A percentile compares a stretch with the other conserved stretches of the same genome.
Conservation (phyloP, 2,888 invertebrate genomes). For the Drosophila testacea region DNA sequence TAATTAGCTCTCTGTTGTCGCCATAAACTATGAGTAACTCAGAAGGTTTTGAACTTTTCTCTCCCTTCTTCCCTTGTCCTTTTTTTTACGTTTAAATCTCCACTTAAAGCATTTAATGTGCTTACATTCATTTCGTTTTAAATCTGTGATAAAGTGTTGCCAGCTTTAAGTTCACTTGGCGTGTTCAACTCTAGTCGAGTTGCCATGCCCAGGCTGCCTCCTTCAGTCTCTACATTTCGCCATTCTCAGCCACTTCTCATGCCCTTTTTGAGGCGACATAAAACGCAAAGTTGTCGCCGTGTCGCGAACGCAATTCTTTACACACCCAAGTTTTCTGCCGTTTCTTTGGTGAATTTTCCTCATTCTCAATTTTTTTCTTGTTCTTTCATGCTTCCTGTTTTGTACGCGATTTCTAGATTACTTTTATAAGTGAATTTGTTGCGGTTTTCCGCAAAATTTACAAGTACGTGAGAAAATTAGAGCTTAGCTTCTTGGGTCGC, state of each 20-base stretch:
- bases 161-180: slow-evolving; percentile 60
- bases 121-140: slow-evolving; percentile 76
- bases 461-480: slow-evolving; percentile 81
- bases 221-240: background rate
- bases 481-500: slow-evolving; percentile 65
- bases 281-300: slow-evolving; percentile 75
- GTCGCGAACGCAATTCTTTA: slow-evolving; percentile 76
- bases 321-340: slow-evolving; percentile 37
- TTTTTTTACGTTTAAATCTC: slow-evolving; percentile 20
- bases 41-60: slow-evolving; percentile 43
- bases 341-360: slow-evolving; percentile 44
- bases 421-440: slow-evolving; percentile 80
- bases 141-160: slow-evolving; percentile 74
- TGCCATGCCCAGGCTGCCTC: background rate
- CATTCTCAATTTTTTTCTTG: slow-evolving; percentile 25
- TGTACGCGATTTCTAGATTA: slow-evolving; percentile 78
- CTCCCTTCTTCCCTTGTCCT: background rate
- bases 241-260: slow-evolving; percentile 25
- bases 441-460: slow-evolving; percentile 80
- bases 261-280: slow-evolving; percentile 47
- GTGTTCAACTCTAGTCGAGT: slow-evolving; percentile 10
- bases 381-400: slow-evolving; percentile 71
- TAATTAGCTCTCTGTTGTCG: slow-evolving; percentile 71
- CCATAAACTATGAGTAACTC: slow-evolving; percentile 60
- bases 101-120: slow-evolving; percentile 76